Percentiles rank a stretch among this genome's conserved stretches.
phyloP scores from a whole-genome alignment of 2,888 invertebrate species.

The Brachypterus glaber region DNA sequence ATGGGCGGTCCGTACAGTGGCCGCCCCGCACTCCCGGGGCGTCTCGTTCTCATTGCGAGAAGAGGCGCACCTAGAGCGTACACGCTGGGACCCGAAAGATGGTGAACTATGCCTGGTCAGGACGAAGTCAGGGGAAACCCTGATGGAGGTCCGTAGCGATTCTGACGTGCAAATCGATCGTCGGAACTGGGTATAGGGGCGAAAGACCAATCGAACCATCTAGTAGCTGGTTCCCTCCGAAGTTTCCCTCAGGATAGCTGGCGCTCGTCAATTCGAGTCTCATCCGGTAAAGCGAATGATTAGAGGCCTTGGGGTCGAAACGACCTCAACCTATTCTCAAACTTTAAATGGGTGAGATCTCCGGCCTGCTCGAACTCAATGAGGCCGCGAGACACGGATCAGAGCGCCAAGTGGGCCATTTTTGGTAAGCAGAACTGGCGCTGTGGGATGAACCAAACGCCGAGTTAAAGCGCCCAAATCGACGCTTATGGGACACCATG shows the following conservation, averaged over 20 bases:
- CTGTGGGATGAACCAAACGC: slow-evolving; percentile 69
- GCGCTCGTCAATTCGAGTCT: slow-evolving; percentile 49
- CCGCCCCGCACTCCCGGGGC: slow-evolving; percentile 39
- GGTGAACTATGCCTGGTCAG: slow-evolving; percentile 64
- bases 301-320: slow-evolving; percentile 61
- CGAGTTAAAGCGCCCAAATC: slow-evolving; percentile 57
- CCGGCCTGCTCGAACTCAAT: slow-evolving; percentile 46
- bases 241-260: slow-evolving; percentile 70
- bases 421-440: slow-evolving; percentile 74
- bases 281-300: slow-evolving; percentile 68
- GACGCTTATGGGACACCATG: slow-evolving; percentile 52
- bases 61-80: slow-evolving; percentile 52
- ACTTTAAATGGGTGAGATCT: slow-evolving; percentile 66
- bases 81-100: slow-evolving; percentile 61
- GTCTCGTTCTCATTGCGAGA: slow-evolving; percentile 41
- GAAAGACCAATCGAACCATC: slow-evolving; percentile 66
- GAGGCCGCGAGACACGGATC: slow-evolving; percentile 46
- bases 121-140: slow-evolving; percentile 60
- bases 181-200: slow-evolving; percentile 65
- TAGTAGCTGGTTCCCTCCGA: slow-evolving; percentile 69
- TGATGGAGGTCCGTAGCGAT: slow-evolving; percentile 64
- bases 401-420: slow-evolving; percentile 60
- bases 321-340: slow-evolving; percentile 66
- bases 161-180: slow-evolving; percentile 75
- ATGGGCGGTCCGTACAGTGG: no score